Evolutionary conservation across 2,113 vertebrate genomes (phyloP), one percentile per base, ranked within the genome.

Genomic region (Tupaia tana): DNA sequence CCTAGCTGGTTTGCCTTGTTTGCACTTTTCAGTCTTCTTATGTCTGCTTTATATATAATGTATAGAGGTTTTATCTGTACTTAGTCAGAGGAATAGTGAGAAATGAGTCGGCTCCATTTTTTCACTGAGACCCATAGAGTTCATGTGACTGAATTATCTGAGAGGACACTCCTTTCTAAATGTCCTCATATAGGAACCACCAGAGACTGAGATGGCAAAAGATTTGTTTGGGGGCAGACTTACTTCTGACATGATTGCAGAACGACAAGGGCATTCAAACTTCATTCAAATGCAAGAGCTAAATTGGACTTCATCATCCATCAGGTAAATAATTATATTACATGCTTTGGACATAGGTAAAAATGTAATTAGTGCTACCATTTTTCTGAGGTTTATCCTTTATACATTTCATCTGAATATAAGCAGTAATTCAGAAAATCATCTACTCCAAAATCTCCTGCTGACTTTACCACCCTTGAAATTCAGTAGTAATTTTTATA

Each of bases 211-310:
- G 87, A 98, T 88, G 95, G 99, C 99, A 66, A 99, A 99, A 97
- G 98, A 98, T 87, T 96, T 99, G 70, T 99, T 99, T 98, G 99
- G 98, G 89, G 99, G 99, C 54, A 97, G 98, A 95, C 98, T 99
- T 20, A 99, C 98, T 16, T 97, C 98, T 54, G 99, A 99, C 97
- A 98, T 99, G 98, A 97, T 99, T 85, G 97, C 98, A 67, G 99
- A 99, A 96, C 98, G 98, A 96, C 98, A 99, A 89, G 98, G 98
- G 84, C 98, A 99, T 97, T 98, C 98, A 16, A 98, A 99, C 95
- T 99, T 99, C 96, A 93, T 79, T 66, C 98, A 99, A 96, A 98
- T 99, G 89, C 96, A 98, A 70, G 97, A 99, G 94, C 97, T 99
- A 96, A 98, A 98, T 59, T 98, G 99, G 98, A 98, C 98, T 29